Base-by-base conservation (phyloP, 2,888 invertebrate species). In the Calliphora vomitoria region DNA sequence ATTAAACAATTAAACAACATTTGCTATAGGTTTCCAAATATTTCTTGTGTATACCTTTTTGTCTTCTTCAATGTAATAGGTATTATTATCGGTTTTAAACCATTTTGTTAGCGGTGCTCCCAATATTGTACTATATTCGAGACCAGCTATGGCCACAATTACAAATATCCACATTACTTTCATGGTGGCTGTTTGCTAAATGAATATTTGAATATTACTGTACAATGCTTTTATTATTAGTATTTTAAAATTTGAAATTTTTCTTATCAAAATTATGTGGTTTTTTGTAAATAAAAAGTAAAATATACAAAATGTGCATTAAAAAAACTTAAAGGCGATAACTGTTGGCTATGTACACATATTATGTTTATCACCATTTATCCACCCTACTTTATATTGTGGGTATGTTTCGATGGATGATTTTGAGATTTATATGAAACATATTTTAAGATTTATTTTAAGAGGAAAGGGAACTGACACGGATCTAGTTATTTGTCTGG, bases 11-110 rank as follows among this genome's bases (percentile, higher is more conserved):
- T 13, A 18, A 55, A 38, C 11, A 5, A 35, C 0, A 4, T 20
- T 50, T 25, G 0, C 41, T 8, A 20, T 10, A 50, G 20, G 15
- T 4, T 44, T 44, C 15, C 8, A 35, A 35, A 6, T 20, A 35
- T 18, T 8, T 38, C 25, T 41, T 25, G 20, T 35, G 35, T 3
- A 50, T n/a, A 55, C 11, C 47, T 6, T 53, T 68, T 82, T 84
- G 41, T 81, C 82, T 62, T 84, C 84, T 8, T 87, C 87, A 68
- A 87, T 84, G n/a, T 78, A 87, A 11, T 84, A 87, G 0, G 87
- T 87, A 11, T 53, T 74, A 35, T 84, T 87, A 8, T 87, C 87
- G 13, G 87, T 87, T 69, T 87, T 87, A 69, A 87, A 84, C 87
- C 87, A 87, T 64, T 87, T 87, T 3, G 87, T 87, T 47, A 87